Evolutionary conservation across 2,888 invertebrate genomes (phyloP), one percentile per base, ranked within the genome.

Genomic region (Cephus spinipes): DNA sequence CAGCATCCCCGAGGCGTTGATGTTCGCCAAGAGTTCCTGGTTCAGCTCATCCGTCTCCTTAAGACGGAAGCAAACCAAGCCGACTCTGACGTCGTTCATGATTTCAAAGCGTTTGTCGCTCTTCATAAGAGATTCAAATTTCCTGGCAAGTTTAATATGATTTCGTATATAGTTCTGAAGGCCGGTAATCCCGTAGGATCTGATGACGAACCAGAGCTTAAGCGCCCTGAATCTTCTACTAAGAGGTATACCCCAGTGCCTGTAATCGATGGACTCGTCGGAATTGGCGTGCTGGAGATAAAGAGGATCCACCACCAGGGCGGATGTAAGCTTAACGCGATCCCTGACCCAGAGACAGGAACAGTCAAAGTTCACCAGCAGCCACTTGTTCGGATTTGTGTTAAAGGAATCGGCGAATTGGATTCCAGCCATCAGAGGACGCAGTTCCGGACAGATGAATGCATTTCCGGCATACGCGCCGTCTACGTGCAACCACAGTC

Each of bases 221-320:
- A 98, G 92, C 0, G 97, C 94, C 12, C 98, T 93, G 90, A 98
- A 98, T 76, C 97, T 93, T 68, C 97, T 93, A 89, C 97, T 96
- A 73, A 98, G 89, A 0, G 97, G 97, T 80, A 98, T 96, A 3
- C 97, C 97, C 95, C 97, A 98, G 88, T 98, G 97, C 88, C 95
- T 92, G 86, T 95, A 95, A 87, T 95, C 95, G 76, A 95, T 95
- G 2, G 94, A 94, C 85, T 94, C 94, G 80, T 94, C 94, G 15
- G 94, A 94, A 90, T 96, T 96, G 74, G 95, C 95, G 89, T 97
- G 97, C 87, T 96, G 96, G 12, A 98, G 92, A 86, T 98, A 98
- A 11, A 97, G 90, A 0, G 97, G 97, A 92, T 97, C 96, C 0
- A 98, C 97, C 32, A 96, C 93, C n/a, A 98, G 92, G 0, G 97